A percentile compares a stretch with the other conserved stretches of the same genome.
phyloP scores from a whole-genome alignment of 2,113 vertebrate species.

The Colius striatus region DNA sequence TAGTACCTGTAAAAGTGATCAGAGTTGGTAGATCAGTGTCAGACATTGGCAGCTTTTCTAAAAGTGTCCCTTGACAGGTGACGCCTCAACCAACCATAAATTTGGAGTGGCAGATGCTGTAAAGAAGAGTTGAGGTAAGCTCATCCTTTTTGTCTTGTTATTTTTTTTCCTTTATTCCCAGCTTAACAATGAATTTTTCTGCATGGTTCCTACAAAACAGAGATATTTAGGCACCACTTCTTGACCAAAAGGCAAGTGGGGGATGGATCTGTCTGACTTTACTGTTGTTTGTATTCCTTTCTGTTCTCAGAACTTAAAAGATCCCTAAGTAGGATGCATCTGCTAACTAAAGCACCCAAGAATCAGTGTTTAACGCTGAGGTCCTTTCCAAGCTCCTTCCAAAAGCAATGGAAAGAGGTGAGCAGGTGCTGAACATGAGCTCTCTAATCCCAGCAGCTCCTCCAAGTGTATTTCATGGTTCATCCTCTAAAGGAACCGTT shows the following conservation, averaged over 20 bases:
- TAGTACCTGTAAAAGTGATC: not conserved
- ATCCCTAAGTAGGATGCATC: not conserved
- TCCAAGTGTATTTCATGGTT: not conserved
- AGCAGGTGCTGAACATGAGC: not conserved
- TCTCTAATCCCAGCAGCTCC: not conserved
- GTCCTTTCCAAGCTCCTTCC: not conserved
- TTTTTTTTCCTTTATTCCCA: not conserved
- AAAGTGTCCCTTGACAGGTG: not conserved
- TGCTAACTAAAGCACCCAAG: not conserved
- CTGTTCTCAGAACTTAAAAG: not conserved
- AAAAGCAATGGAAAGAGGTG: not conserved
- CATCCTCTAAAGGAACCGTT: not conserved
- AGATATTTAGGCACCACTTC: not conserved
- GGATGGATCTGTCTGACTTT: not conserved
- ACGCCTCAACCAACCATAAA: not conserved
- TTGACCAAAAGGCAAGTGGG: not conserved
- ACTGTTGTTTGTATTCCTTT: not conserved
- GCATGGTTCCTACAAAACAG: not conserved
- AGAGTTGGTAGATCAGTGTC: not conserved
- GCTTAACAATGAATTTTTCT: not conserved
- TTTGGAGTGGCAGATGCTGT: not conserved
- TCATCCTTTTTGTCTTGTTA: not conserved
- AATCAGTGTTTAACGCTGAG: not conserved
- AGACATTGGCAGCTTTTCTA: not conserved
- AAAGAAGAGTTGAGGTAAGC: not conserved